phyloP scores from a whole-genome alignment of 1,140 invertebrate genomes.

The Heliconius hermathena region DNA sequence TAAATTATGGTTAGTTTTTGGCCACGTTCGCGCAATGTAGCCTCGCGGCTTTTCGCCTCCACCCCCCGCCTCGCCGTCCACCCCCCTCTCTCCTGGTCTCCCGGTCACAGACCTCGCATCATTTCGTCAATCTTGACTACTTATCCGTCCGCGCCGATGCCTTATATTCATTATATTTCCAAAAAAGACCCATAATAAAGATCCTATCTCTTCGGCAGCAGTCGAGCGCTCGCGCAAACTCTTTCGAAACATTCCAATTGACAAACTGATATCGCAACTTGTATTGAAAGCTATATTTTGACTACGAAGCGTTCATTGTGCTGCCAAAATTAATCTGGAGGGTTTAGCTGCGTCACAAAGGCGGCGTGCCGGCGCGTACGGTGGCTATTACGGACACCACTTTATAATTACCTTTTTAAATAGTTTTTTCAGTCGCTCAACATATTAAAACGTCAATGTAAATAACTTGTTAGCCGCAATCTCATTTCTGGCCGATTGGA shows the following conservation, averaged over 20 bases:
- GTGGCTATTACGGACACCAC: constrained; percentile 73
- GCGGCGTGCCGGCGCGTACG: constrained; percentile 71
- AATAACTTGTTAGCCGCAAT: constrained; percentile 82
- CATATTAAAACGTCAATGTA: constrained; percentile 82
- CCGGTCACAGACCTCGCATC: constrained; percentile 76
- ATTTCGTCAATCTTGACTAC: constrained; percentile 77
- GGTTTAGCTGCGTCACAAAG: constrained; percentile 77
- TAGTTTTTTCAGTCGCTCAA: constrained; percentile 76
- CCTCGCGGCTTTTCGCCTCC: constrained; percentile 68
- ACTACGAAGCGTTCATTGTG: constrained; percentile 74
- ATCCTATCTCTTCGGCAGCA: constrained; percentile 56
- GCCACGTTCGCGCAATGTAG: constrained; percentile 73
- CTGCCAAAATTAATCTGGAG: constrained; percentile 77
- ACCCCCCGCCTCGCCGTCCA: constrained; percentile 33
- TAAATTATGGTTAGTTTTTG: constrained; percentile 83
- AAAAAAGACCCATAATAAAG: constrained; percentile 68
- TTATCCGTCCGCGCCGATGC: constrained; percentile 74
- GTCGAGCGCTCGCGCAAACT: constrained; percentile 50
- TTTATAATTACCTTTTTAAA: constrained; percentile 82
- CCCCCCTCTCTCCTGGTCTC: constrained; percentile 30
- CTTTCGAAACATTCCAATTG: constrained; percentile 70
- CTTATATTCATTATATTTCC: constrained; percentile 75
- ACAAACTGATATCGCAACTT: constrained; percentile 73
- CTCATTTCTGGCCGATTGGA: constrained; percentile 80
- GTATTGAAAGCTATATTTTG: constrained; percentile 71